phyloP scores from a whole-genome alignment of 2,888 invertebrate species.

The Tinea trinotella region DNA sequence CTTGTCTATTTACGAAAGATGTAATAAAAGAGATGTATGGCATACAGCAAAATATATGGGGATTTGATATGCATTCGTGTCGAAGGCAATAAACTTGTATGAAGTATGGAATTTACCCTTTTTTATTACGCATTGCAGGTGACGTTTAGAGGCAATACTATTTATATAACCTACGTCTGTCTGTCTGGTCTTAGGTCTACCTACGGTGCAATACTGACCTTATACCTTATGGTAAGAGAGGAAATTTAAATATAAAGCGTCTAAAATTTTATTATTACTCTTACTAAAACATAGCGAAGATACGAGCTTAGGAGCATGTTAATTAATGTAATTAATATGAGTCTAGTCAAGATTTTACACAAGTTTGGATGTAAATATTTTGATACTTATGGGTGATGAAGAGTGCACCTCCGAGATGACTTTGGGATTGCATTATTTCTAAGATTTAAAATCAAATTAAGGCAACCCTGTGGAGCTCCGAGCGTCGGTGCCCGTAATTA shows the following conservation, averaged over 20 bases:
- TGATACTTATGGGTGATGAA: neutral
- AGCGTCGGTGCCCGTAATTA: conserved; percentile 45
- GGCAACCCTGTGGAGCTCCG: conserved; percentile 24
- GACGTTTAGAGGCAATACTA: neutral
- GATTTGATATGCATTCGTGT: conserved; percentile 1
- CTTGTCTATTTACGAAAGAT: conserved; percentile 8
- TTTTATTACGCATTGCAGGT: neutral
- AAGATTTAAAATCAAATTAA: conserved; percentile 59
- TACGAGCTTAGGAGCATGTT: neutral
- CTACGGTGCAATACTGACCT: neutral
- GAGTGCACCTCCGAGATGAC: conserved; percentile 16
- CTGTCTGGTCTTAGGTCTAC: neutral
- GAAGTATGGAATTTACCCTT: conserved; percentile 5
- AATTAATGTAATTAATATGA: neutral
- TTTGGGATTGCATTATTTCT: conserved; percentile 40
- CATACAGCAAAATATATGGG: neutral
- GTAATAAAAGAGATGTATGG: conserved; percentile 12
- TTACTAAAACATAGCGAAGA: neutral
- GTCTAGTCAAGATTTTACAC: neutral
- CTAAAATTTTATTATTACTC: no score
- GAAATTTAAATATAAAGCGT: no score
- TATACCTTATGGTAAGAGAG: no score
- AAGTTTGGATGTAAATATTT: neutral
- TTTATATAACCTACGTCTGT: neutral
- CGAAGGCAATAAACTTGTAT: conserved; percentile 1